Percentiles rank a stretch among this genome's conserved stretches.
Evolutionary conservation across 2,797 vertebrate species (phyloP).

Genomic region (Gymnothorax reevesii): DNA sequence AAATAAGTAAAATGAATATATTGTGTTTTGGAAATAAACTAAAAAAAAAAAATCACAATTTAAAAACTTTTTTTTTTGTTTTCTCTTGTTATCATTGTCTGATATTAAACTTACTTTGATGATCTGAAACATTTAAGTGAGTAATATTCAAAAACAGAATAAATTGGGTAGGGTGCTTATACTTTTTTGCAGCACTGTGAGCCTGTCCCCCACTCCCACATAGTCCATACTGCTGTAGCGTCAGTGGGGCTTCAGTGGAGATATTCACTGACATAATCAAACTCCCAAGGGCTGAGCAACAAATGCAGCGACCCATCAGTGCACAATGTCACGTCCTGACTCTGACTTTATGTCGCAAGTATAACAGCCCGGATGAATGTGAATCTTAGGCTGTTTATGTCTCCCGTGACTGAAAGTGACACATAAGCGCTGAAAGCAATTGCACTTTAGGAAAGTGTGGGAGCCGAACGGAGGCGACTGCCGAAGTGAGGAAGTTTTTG

Average conservation of each 20-base stretch:
- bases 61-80: no score
- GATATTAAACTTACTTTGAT: no score
- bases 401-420: background rate
- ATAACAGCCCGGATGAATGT: background rate
- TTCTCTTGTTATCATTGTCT: no score
- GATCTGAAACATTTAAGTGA: no score
- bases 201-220: background rate
- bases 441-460: background rate
- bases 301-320: constrained; percentile 28
- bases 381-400: background rate
- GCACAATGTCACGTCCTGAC: constrained; percentile 15
- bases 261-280: constrained; percentile 43
- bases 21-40: no score
- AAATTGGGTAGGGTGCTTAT: no score
- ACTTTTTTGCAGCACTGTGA: background rate
- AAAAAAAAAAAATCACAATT: no score
- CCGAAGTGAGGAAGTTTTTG: background rate
- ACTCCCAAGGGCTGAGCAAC: constrained; percentile 34
- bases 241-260: constrained; percentile 30
- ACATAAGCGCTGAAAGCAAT: background rate
- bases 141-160: no score
- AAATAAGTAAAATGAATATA: no score
- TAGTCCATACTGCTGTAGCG: background rate
- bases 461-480: background rate
- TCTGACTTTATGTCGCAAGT: background rate